These are phyloP conservation scores for Chrysemys picta DNA, from an alignment of 2,113 vertebrate species.

Conservation along the genomic window DNA sequence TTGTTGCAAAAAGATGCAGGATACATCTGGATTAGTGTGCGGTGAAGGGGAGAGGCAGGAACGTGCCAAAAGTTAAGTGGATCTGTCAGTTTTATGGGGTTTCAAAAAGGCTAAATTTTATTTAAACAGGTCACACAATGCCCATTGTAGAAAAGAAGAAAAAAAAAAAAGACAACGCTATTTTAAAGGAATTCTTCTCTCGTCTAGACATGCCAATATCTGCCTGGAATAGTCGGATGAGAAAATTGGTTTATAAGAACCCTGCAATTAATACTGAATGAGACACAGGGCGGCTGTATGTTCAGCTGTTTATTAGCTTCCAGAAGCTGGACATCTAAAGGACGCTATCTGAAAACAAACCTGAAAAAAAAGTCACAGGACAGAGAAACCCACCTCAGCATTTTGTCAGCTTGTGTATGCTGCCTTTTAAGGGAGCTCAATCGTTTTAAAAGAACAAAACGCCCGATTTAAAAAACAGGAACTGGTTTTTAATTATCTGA, in stretches of 20 bases:
- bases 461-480: too few species aligned
- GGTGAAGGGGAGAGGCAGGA: background rate
- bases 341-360: background rate
- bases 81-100: background rate
- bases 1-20: background rate
- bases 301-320: fast-evolving
- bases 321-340: background rate
- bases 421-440: background rate
- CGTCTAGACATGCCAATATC: background rate
- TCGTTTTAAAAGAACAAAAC: background rate
- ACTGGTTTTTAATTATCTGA: background rate
- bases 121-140: fast-evolving
- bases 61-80: background rate
- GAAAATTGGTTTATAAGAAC: background rate
- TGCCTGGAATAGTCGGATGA: fast-evolving
- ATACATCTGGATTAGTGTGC: background rate
- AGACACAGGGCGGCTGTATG: background rate
- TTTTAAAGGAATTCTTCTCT: background rate
- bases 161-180: background rate
- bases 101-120: background rate
- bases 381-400: background rate
- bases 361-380: background rate
- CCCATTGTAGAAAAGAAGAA: too few species aligned
- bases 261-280: background rate
- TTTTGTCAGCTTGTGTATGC: background rate